Evolutionary conservation across 1,140 invertebrate genomes (phyloP), one percentile per base, ranked within the genome.

Genomic region (Subanguina moxae): DNA sequence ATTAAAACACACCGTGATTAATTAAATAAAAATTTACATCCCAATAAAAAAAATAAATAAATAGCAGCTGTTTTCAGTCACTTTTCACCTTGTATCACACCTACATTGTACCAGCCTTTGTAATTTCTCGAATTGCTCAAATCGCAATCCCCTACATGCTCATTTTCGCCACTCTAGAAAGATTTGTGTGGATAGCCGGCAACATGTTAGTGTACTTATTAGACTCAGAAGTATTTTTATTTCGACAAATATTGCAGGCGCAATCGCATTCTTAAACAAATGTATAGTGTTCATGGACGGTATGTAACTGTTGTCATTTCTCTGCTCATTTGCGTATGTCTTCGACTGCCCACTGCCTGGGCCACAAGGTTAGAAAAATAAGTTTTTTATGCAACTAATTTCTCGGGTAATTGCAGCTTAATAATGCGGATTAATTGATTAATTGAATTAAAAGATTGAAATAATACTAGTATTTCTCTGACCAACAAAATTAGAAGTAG

Each of bases 101-200:
- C 23, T 79, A 79, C 69, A 78, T 81, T 57, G 65, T 81, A 23
- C 78, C 78, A 19, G 78, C 70, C 0, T 79, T 73, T 48, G 76
- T 77, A 1, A 28, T 78, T 21, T 48, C 62, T 25, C 46, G 72
- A 57, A 76, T 79, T 13, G 72, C 73, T 19, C 78, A 80, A 67
- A 30, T 80, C 13, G 74, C 70, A 19, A 80, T 80, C 32, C 78
- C 78, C 1, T 80, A 80, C 62, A 80, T 80, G 78, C 72, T 80
- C 43, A 81, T 80, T 64, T 80, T 80, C 57, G 78, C 78, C 27
- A 81, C 78, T 45, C 62, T 80, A 46, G 78, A 80, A 62, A 67
- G 78, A 38, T 68, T 80, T 19, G 70, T 80, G 45, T 80, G 78
- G 78, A 80, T 73, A 23, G 68, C 52, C 25, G 58, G 70, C 5